Percentiles rank a stretch among this genome's conserved stretches.
These are phyloP conservation scores for Tapera naevia DNA, from an alignment of 2,797 vertebrate genomes.

Conservation along the genomic window DNA sequence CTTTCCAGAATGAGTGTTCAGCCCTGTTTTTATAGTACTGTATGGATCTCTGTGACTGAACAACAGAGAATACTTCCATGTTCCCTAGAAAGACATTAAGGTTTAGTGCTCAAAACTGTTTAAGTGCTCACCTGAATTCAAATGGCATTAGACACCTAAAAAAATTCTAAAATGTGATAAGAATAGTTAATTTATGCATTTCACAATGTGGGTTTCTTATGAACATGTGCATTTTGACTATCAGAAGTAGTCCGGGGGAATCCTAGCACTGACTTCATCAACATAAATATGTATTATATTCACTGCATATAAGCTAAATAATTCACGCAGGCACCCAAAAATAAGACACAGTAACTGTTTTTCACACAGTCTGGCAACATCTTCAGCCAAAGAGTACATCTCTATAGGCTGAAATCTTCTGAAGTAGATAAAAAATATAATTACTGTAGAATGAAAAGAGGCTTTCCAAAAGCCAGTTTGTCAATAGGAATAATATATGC, in stretches of 20 bases:
- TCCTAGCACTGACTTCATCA: background rate
- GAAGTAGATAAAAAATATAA: background rate
- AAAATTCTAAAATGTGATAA: background rate
- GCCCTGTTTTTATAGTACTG: background rate
- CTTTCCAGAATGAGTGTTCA: background rate
- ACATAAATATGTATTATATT: background rate
- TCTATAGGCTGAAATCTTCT: background rate
- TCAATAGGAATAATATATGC: background rate
- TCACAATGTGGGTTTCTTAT: fast-evolving
- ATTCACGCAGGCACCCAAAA: background rate
- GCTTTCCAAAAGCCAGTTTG: background rate
- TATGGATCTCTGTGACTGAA: background rate
- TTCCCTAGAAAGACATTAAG: background rate
- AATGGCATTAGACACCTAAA: background rate
- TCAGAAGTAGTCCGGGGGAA: background rate
- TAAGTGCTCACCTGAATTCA: background rate
- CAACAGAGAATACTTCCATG: background rate
- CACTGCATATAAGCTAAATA: background rate
- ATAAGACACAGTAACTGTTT: background rate
- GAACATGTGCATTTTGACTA: background rate
- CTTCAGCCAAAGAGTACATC: background rate
- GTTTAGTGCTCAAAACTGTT: background rate
- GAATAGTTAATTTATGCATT: background rate
- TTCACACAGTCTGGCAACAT: background rate
- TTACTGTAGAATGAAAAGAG: background rate